Percentiles rank a stretch among this genome's conserved stretches.
These are phyloP conservation scores for Hypomecis atomaria DNA, from an alignment of 2,888 invertebrate genomes.

Conservation along the genomic window DNA sequence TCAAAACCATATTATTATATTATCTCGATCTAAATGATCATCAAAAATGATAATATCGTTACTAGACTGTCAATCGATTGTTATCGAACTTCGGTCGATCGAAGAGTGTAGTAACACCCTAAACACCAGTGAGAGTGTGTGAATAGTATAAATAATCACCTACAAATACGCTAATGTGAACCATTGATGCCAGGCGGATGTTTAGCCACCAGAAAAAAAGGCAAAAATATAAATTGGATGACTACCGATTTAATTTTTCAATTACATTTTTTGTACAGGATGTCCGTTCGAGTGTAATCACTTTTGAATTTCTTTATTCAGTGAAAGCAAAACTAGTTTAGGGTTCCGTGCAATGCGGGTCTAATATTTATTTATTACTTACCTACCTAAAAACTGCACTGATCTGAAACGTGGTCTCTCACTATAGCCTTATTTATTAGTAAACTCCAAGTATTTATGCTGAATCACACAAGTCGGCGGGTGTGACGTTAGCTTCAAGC, in stretches of 20 bases:
- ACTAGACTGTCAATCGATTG: no score
- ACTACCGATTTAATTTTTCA: conserved; percentile 63
- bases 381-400: no score
- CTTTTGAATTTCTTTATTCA: conserved; percentile 61
- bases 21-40: no score
- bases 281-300: conserved; percentile 65
- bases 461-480: no score
- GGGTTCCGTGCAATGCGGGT: conserved; percentile 34
- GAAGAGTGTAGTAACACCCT: not conserved
- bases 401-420: no score
- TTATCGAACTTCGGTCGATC: no score
- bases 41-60: no score
- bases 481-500: no score
- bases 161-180: conserved; percentile 22
- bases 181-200: conserved; percentile 28
- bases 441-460: no score
- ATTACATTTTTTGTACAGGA: conserved; percentile 72
- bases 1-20: no score
- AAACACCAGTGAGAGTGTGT: conserved; percentile 43
- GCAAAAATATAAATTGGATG: conserved; percentile 55
- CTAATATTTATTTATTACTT: no score
- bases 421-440: no score
- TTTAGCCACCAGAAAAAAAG: conserved; percentile 39
- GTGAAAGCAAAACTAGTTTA: conserved; percentile 64
- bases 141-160: conserved; percentile 41